Evolutionary conservation across 2,113 vertebrate species (phyloP).

Genomic region (Hemiprocne comata): DNA sequence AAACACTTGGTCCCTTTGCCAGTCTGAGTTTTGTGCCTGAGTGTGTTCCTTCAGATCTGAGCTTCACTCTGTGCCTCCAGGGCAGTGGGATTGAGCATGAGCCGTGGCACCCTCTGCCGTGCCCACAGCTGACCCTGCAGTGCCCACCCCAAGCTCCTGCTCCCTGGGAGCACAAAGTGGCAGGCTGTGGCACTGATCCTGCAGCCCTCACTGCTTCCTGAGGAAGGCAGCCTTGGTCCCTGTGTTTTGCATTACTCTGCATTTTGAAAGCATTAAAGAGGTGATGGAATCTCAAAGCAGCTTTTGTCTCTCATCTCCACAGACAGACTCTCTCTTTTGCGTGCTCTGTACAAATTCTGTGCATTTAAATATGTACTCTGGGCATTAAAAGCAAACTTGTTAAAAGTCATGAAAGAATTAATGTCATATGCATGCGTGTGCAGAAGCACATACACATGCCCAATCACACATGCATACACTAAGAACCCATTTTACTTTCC

Average conservation of each 20-base stretch:
- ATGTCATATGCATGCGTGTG: neutral
- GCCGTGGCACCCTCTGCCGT: neutral
- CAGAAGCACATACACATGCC: neutral
- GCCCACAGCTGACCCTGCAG: neutral
- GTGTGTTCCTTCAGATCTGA: neutral
- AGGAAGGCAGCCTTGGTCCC: neutral
- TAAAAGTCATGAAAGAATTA: neutral
- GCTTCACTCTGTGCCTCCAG: neutral
- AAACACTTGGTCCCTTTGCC: neutral
- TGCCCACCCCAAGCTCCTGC: neutral
- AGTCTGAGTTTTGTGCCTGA: neutral
- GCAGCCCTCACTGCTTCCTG: accelerated
- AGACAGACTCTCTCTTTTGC: neutral
- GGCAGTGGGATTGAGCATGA: neutral
- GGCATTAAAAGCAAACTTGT: neutral
- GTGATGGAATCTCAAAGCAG: neutral
- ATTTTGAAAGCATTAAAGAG: neutral
- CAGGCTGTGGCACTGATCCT: neutral
- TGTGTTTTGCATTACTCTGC: neutral
- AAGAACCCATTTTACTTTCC: conserved; percentile 34
- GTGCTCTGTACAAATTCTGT: neutral
- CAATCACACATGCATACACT: neutral
- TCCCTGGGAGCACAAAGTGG: neutral
- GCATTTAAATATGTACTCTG: neutral
- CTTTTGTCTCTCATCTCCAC: neutral